phyloP scores from a whole-genome alignment of 2,888 invertebrate species.

The Oxycera nigricornis region DNA sequence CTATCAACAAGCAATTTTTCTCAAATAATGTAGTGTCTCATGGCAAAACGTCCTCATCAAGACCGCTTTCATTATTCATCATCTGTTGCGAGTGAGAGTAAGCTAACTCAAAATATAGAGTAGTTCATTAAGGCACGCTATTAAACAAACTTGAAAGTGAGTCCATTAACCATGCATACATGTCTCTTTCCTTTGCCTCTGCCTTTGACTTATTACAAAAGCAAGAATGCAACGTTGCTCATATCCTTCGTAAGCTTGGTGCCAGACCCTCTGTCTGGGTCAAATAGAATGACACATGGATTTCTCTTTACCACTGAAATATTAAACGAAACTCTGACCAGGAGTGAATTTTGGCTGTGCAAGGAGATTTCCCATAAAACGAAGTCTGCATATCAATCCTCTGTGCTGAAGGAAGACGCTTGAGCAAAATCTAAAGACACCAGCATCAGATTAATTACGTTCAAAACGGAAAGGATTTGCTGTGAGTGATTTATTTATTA shows the following conservation, averaged over 20 bases:
- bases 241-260: neutral
- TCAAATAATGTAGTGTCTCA: too few species aligned
- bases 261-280: neutral
- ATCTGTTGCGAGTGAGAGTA: constrained; percentile 16
- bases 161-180: constrained; percentile 28
- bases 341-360: constrained; percentile 31
- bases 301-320: constrained; percentile 33
- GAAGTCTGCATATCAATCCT: neutral
- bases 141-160: constrained; percentile 11
- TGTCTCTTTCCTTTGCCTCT: neutral
- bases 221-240: constrained; percentile 1
- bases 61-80: constrained; percentile 11
- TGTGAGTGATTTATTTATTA: constrained; percentile 28
- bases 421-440: constrained; percentile 21
- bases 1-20: too few species aligned
- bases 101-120: neutral
- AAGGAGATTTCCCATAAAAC: neutral
- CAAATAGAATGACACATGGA: constrained; percentile 22
- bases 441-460: constrained; percentile 29
- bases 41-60: too few species aligned
- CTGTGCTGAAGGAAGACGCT: neutral
- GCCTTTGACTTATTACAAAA: constrained; percentile 21
- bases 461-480: constrained; percentile 1
- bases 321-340: constrained; percentile 36
- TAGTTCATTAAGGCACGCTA: constrained; percentile 20